A percentile compares a stretch with the other conserved stretches of the same genome.
Evolutionary conservation across 2,888 invertebrate genomes (phyloP).

Genomic region (Rhagonycha fulva): DNA sequence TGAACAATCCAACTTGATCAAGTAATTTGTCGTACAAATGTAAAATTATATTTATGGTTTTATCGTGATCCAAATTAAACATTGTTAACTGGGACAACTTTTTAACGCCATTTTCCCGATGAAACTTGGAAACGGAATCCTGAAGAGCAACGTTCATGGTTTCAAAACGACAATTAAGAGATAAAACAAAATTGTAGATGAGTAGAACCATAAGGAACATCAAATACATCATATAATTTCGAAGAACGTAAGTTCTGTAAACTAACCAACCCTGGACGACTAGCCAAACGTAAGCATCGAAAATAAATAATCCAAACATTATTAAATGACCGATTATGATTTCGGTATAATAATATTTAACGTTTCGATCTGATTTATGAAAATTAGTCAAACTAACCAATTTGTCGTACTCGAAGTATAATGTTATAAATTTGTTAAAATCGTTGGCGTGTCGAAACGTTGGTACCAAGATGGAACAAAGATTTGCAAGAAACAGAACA

Average conservation of each 20-base stretch:
- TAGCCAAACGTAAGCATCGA: conserved; percentile 9
- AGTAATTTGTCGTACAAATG: neutral
- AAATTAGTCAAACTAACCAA: neutral
- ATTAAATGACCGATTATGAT: neutral
- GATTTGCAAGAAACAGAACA: neutral
- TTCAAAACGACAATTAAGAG: neutral
- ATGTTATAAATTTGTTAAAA: neutral
- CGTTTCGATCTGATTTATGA: neutral
- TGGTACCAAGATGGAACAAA: neutral
- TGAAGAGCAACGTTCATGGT: neutral
- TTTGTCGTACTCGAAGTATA: neutral
- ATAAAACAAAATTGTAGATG: conserved; percentile 1
- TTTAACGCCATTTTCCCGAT: neutral
- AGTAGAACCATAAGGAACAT: neutral
- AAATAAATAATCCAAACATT: neutral
- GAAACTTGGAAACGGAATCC: neutral
- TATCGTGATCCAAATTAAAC: neutral
- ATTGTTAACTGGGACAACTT: neutral
- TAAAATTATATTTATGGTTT: neutral
- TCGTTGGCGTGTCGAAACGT: neutral
- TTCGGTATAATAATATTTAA: neutral
- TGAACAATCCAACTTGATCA: neutral
- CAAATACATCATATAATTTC: conserved; percentile 1
- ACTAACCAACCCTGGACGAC: neutral
- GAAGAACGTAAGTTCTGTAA: conserved; percentile 4